A percentile compares a stretch with the other conserved stretches of the same genome.
Conservation (phyloP, 2,113 vertebrate genomes). For the Poecile atricapillus region DNA sequence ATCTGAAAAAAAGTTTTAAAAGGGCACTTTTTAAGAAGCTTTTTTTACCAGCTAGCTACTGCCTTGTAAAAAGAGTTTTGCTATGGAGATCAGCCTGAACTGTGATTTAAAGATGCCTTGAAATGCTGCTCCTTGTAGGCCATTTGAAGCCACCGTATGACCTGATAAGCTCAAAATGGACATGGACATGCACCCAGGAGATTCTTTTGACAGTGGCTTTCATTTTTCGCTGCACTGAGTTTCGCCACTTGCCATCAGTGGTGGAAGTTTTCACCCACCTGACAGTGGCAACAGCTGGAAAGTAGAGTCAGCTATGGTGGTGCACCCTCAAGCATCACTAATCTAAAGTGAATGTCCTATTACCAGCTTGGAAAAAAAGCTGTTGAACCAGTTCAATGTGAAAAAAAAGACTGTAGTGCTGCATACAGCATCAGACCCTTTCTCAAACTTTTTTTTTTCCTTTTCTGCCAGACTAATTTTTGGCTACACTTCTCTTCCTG, state of each 20-base stretch:
- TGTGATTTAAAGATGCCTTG: not conserved
- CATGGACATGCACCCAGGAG: not conserved
- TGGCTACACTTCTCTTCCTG: conserved; percentile 63
- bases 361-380: not conserved
- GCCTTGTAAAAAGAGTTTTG: not conserved
- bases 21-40: not conserved
- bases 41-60: not conserved
- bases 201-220: conserved; percentile 42
- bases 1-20: not conserved
- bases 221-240: conserved; percentile 22
- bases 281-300: conserved; percentile 45
- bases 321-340: conserved; percentile 6
- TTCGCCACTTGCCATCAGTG: conserved; percentile 3
- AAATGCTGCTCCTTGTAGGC: conserved; percentile 17
- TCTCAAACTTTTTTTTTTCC: not conserved
- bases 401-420: not conserved
- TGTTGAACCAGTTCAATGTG: not conserved
- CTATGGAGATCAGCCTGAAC: not conserved
- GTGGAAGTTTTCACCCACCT: conserved; percentile 43
- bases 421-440: not conserved
- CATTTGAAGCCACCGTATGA: not conserved
- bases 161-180: conserved; percentile 28
- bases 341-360: conserved; percentile 57
- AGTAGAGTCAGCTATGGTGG: not conserved
- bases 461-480: conserved; percentile 39